Evolutionary conservation across 2,113 vertebrate genomes (phyloP), one percentile per base, ranked within the genome.

Genomic region (Clinocottus analis): DNA sequence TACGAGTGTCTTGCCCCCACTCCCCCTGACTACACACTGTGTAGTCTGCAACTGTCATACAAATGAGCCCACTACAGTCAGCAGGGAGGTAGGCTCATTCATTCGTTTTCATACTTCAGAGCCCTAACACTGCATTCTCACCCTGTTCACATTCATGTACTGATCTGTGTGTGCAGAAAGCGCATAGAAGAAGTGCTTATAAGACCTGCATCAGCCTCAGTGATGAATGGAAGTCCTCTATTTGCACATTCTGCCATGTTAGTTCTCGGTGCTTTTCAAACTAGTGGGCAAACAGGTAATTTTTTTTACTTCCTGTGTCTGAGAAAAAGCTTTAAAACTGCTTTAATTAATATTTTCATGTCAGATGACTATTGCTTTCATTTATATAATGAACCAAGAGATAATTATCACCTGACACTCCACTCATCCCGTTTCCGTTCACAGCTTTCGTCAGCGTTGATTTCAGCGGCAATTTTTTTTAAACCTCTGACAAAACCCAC

Each of bases 81-180:
- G 78, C 71, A 74, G 76, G 72, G 64, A 83, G 27, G 23, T 51
- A 74, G 70, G 61, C 69, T 86, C 80, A 60, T 88, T 84, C 78
- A 84, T 68, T 87, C 21, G 3, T 56, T 85, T 73, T 85, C 67
- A 81, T 78, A 58, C 71, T 74, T 61, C 68, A 14, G 10, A 69
- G 51, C 79, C 77, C 60, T 82, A 31, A 51, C 74, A 51, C 75
- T 62, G 75, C 45, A 65, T 72, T 79, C 75, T 89, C 76, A 78
- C 67, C 79, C 74, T 75, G 21, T 70, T 64, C 60, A 35, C 70
- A 69, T 75, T 29, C 51, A 62, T 79, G 71, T 69, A 27, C 45
- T 67, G 17, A 5, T 53, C 29, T 39, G 43, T 63, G 70, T 25
- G 25, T 55, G 45, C 51, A 67, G 62, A 47, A 29, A 25, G 61